Conservation (phyloP, 2,797 vertebrate genomes). For the Rhynchonycteris naso region DNA sequence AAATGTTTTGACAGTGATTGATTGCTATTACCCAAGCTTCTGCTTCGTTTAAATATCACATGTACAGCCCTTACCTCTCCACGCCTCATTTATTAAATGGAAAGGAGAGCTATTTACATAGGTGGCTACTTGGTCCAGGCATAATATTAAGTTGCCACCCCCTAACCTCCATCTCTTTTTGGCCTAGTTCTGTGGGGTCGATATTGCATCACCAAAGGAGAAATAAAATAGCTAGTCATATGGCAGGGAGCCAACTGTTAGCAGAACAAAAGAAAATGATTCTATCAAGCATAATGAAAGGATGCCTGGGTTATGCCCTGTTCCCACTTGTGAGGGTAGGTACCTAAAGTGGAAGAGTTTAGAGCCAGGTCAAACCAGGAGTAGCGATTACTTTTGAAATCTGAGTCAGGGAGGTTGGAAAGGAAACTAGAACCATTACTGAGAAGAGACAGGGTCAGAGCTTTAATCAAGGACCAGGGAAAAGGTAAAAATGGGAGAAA, state of each 20-base stretch:
- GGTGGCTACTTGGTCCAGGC: background rate
- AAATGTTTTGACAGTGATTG: background rate
- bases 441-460: background rate
- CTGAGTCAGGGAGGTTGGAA: background rate
- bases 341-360: background rate
- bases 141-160: background rate
- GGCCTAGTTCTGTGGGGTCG: background rate
- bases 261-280: slow-evolving; percentile 50
- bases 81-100: background rate
- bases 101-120: background rate
- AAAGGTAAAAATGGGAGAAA: background rate
- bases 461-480: background rate
- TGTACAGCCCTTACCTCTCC: background rate
- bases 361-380: background rate
- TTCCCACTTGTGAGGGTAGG: background rate
- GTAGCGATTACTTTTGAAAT: background rate
- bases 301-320: background rate
- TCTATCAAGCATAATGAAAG: background rate
- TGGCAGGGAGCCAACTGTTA: background rate
- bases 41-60: background rate
- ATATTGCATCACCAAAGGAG: background rate
- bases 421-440: background rate
- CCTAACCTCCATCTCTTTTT: background rate
- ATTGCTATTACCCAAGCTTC: background rate
- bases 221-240: background rate